These are phyloP conservation scores for Araneus ventricosus DNA, from an alignment of 1,140 invertebrate genomes.

Conservation along the genomic window DNA sequence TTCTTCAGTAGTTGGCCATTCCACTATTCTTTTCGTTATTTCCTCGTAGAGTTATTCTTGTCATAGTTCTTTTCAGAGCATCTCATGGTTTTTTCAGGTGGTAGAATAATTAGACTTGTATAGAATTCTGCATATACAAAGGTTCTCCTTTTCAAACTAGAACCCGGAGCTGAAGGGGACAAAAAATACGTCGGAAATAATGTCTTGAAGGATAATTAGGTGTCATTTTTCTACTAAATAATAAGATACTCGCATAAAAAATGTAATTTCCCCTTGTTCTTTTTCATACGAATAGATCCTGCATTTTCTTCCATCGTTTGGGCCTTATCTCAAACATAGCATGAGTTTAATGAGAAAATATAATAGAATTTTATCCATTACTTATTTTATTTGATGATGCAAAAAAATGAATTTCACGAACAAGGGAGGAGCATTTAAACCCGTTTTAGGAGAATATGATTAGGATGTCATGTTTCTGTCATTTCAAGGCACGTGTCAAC, in stretches of 20 bases:
- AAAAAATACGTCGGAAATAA: not conserved
- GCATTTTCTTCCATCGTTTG: not conserved
- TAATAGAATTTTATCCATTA: not conserved
- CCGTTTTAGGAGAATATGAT: not conserved
- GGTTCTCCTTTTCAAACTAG: not conserved
- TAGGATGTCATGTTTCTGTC: not conserved
- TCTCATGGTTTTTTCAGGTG: not conserved
- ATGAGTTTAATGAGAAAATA: not conserved
- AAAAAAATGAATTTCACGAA: not conserved
- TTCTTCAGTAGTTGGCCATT: not conserved
- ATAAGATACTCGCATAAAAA: not conserved
- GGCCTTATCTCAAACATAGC: not conserved
- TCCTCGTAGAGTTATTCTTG: not conserved
- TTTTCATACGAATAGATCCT: not conserved
- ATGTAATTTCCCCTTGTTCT: not conserved
- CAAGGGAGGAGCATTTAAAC: not conserved
- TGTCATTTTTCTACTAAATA: not conserved
- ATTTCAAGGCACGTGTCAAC: not conserved
- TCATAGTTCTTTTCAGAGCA: not conserved
- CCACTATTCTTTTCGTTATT: too few species aligned
- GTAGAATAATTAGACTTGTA: not conserved
- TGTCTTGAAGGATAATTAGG: slow-evolving; percentile 16
- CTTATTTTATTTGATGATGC: not conserved
- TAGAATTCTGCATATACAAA: not conserved
- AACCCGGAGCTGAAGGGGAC: not conserved